Evolutionary conservation across 1,140 invertebrate genomes (phyloP).

Genomic region (Sitobion miscanthi): DNA sequence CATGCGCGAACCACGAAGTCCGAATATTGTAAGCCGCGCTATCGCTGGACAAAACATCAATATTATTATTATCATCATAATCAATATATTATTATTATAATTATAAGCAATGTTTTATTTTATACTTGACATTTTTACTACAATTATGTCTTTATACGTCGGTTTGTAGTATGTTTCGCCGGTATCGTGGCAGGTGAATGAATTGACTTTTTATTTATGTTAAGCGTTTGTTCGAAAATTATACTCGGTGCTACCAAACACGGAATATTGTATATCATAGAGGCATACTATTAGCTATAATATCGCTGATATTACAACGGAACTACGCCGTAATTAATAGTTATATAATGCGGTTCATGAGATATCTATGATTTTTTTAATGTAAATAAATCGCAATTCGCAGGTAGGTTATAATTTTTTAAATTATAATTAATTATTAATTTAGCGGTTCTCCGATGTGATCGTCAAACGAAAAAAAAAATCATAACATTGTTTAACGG

Average conservation of each 20-base stretch:
- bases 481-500: background rate
- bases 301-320: background rate
- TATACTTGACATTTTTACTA: background rate
- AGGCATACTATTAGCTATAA: background rate
- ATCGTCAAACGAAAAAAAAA: background rate
- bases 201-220: background rate
- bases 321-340: background rate
- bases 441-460: background rate
- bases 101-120: background rate
- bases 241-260: background rate
- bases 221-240: background rate
- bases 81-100: background rate
- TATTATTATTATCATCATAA: background rate
- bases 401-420: background rate
- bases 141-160: background rate
- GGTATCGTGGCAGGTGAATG: background rate
- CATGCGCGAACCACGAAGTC: background rate
- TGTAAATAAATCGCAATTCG: background rate
- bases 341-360: background rate
- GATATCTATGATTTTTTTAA: background rate
- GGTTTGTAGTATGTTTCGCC: background rate
- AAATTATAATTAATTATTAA: background rate
- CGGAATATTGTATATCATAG: background rate
- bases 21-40: background rate
- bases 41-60: background rate